A percentile compares a stretch with the other conserved stretches of the same genome.
Evolutionary conservation across 2,113 vertebrate species (phyloP).

Genomic region (Tragelaphus scriptus): DNA sequence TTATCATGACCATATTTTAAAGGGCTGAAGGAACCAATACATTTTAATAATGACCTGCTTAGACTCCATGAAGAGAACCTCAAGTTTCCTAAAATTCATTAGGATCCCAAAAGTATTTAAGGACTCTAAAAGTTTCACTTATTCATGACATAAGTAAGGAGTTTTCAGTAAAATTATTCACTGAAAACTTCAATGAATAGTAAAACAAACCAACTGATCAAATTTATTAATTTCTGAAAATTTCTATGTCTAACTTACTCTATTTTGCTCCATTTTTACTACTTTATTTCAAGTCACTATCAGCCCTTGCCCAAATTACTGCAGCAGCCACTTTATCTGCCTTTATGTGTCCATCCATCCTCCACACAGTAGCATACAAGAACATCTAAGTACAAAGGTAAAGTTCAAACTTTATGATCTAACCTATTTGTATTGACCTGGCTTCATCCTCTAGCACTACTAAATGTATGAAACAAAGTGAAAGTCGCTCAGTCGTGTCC

Average conservation of each 20-base stretch:
- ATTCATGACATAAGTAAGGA: background rate
- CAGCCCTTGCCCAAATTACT: background rate
- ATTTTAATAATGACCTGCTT: conserved; percentile 23
- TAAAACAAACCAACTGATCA: background rate
- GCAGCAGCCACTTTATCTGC: background rate
- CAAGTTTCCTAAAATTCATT: background rate
- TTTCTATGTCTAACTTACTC: background rate
- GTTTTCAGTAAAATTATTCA: background rate
- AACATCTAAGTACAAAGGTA: background rate
- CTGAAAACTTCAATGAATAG: conserved; percentile 9
- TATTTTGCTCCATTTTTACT: background rate
- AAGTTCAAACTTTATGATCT: background rate
- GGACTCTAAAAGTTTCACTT: background rate
- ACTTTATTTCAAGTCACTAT: background rate
- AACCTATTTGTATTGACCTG: background rate
- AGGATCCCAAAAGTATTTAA: background rate
- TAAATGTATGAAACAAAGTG: background rate
- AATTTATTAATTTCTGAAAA: background rate
- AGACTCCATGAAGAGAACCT: conserved; percentile 14
- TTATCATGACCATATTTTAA: background rate
- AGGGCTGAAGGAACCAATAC: conserved; percentile 7
- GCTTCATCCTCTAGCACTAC: background rate
- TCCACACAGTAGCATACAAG: background rate
- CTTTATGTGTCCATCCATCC: background rate
- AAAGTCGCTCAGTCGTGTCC: no score